phyloP scores from a whole-genome alignment of 2,797 vertebrate genomes.

The Bradypodion pumilum region DNA sequence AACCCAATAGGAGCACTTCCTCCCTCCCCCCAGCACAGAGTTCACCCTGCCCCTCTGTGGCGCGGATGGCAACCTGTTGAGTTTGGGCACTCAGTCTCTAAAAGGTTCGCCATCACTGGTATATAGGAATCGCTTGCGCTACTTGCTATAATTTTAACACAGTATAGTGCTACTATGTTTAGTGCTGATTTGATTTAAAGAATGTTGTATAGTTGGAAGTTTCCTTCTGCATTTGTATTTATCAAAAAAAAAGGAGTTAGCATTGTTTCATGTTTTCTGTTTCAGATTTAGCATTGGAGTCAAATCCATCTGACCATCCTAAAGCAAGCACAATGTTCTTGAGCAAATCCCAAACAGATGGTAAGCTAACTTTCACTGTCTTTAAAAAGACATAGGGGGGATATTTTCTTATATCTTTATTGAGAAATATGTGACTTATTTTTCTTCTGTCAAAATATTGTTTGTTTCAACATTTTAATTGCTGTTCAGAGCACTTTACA shows the following conservation, averaged over 20 bases:
- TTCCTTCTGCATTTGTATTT: neutral
- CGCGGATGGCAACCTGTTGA: too few relatives aligned
- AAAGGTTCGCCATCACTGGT: too few relatives aligned
- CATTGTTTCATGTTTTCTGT: conserved; percentile 40
- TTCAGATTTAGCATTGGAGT: conserved; percentile 91
- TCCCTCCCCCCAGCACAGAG: too few relatives aligned
- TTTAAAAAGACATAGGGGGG: neutral
- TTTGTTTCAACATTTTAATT: neutral
- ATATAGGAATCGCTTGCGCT: too few relatives aligned
- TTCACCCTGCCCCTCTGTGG: too few relatives aligned
- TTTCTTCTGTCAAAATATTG: neutral
- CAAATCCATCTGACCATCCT: conserved; percentile 95
- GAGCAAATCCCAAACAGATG: conserved; percentile 97
- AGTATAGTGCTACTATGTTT: too few relatives aligned
- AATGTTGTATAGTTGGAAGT: neutral
- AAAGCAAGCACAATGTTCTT: conserved; percentile 97
- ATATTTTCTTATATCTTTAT: neutral
- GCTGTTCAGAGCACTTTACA: neutral
- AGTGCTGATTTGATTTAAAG: neutral
- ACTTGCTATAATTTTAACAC: too few relatives aligned
- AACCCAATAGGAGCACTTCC: too few relatives aligned
- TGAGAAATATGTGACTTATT: neutral
- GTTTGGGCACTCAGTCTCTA: too few relatives aligned
- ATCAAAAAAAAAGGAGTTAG: neutral
- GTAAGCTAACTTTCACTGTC: conserved; percentile 75